Base-by-base conservation (phyloP, 1,140 invertebrate genomes). In the Drosophila bipectinata region DNA sequence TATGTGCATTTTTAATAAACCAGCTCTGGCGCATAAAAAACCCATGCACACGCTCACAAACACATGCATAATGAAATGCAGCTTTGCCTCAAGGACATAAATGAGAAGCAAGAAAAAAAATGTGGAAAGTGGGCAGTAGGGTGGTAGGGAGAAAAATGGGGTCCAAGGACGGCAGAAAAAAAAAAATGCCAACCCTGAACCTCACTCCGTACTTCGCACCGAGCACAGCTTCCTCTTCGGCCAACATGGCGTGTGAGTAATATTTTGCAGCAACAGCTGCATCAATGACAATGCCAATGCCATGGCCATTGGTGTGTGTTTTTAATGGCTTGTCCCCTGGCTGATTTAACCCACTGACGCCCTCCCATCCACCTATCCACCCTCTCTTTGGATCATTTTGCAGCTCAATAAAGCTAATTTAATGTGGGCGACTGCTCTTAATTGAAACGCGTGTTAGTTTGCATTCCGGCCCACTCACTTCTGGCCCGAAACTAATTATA, bases 401-500 rank as follows among this genome's bases (percentile, higher is more conserved):
- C 60, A 54, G 60, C 57, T 52, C 72, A 77, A 67, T 77, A 67
- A 64, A 63, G 76, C 79, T 72, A 66, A 79, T 82, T 79, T 83
- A 49, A 59, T 78, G 63, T 56, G 79, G 55, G 58, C 57, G 37
- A n/a, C 39, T 21, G 48, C 37, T 45, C 47, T 75, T 83, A 83
- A 82, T 81, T 80, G 54, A 77, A 71, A 71, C 72, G 62, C 63
- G 69, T 79, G 68, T 78, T 68, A 57, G 68, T 49, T 75, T 69
- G 53, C 57, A 56, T 55, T 34, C 9, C 49, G 34, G 10, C 30
- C 44, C 54, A 49, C 77, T 79, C 64, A 67, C 37, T 47, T 56
- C 37, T 48, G 61, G 53, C 48, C 61, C 8, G 30, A 68, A 69
- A 67, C 63, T 37, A 69, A 69, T 69, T 57, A 69, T 39, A 48